phyloP scores from a whole-genome alignment of 2,797 vertebrate species.

The Pogoniulus pusillus region DNA sequence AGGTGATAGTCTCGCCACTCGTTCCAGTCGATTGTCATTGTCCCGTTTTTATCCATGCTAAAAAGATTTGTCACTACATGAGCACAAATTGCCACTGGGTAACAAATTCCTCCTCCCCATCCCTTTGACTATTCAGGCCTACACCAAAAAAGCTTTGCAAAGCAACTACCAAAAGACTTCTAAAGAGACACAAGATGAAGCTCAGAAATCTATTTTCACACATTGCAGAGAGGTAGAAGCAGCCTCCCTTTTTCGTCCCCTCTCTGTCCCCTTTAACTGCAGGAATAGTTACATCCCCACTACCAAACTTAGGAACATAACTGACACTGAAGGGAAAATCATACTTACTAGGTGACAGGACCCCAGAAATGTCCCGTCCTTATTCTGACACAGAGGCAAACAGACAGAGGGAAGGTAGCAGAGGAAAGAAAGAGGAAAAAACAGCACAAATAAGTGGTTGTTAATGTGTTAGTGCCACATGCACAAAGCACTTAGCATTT shows the following conservation, averaged over 20 bases:
- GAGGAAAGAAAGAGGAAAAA: constrained; percentile 78
- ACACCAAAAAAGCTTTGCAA: constrained; percentile 5
- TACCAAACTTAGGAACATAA: not conserved
- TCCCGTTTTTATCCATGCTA: constrained; percentile 98
- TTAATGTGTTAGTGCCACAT: constrained; percentile 59
- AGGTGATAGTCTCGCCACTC: constrained; percentile 97
- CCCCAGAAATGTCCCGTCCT: constrained; percentile 91
- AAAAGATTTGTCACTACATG: not conserved
- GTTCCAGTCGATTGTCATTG: constrained; percentile 97
- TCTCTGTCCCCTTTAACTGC: constrained; percentile 3
- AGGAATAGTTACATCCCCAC: not conserved
- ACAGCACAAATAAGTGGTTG: constrained; percentile 77
- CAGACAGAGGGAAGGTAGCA: constrained; percentile 78
- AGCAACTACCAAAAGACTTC: constrained; percentile 31
- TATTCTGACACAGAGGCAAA: constrained; percentile 91
- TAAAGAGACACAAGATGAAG: constrained; percentile 32
- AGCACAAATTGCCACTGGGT: not conserved
- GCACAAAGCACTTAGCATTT: constrained; percentile 45
- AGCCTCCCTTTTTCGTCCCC: not conserved
- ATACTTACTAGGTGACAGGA: constrained; percentile 98
- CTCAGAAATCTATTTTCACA: not conserved
- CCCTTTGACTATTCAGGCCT: not conserved
- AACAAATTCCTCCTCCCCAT: constrained; percentile 6
- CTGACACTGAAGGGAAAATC: constrained; percentile 48
- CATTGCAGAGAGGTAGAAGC: not conserved